Evolutionary conservation across 2,113 vertebrate species (phyloP), one percentile per base, ranked within the genome.

Genomic region (Misgurnus mizolepis): DNA sequence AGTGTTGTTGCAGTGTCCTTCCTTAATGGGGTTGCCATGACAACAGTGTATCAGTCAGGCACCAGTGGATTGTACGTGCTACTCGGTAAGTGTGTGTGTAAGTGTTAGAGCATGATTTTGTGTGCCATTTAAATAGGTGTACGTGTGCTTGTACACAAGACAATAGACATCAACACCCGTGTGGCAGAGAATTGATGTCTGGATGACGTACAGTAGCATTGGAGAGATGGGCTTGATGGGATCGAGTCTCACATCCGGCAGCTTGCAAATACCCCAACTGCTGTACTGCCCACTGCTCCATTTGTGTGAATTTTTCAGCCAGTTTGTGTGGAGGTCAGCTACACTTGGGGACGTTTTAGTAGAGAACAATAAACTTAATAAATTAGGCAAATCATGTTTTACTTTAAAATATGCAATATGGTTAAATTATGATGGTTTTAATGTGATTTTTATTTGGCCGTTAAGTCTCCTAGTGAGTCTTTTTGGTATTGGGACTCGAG

Each of bases 11-110:
- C 87, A 88, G 87, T 91, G 90, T 92, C 91, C 91, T 93, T 90
- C 88, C 90, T 91, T 93, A 92, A 93, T 91, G 86, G 90, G 87
- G 92, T 93, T 93, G 90, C 90, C 89, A 92, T 93, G 92, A 93
- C 92, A 91, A 93, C 92, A 87, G 83, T 86, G 88, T 92, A 90
- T 90, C 90, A 90, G 87, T 87, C 83, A 89, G 89, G 84, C 87
- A 80, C 82, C 82, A 87, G 84, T 77, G 78, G 86, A 83, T 87
- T 72, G 53, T 80, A 72, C 58, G 39, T 71, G 58, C 69, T 79
- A 61, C 69, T 75, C 58, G n/a, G 69, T 53, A 39, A 73, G 84
- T 50, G 18, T 34, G 80, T 47, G 49, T 49, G 49, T 45, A 61
- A 71, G 15, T 39, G 80, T 12, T n/a, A 69, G 84, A 79, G 83